A percentile compares a stretch with the other conserved stretches of the same genome.
Evolutionary conservation across 2,113 vertebrate species (phyloP).

Genomic region (Synchiropus splendidus): DNA sequence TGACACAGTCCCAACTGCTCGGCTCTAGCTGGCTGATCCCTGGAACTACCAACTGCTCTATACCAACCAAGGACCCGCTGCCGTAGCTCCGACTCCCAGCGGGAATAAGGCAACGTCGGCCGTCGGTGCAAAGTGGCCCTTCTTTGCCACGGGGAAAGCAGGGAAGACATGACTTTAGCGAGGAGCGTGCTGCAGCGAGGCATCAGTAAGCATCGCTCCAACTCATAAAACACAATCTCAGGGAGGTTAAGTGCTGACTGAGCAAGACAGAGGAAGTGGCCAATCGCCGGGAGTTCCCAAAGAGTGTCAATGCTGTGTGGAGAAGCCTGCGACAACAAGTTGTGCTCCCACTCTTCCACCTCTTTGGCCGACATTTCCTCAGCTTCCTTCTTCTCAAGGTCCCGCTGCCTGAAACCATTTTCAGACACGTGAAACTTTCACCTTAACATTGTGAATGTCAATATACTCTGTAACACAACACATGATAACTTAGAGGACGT

Average conservation of each 20-base stretch:
- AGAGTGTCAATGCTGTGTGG: constrained; percentile 78
- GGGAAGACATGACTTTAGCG: constrained; percentile 93
- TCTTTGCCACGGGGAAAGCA: constrained; percentile 80
- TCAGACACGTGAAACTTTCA: too few species aligned
- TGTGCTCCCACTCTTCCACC: constrained; percentile 90
- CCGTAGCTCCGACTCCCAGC: constrained; percentile 88
- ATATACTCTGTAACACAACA: not conserved
- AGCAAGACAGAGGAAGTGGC: constrained; percentile 95
- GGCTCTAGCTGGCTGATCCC: constrained; percentile 73
- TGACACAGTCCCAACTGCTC: constrained; percentile 85
- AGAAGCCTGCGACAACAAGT: constrained; percentile 76
- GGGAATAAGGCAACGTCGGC: constrained; percentile 79
- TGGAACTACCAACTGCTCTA: constrained; percentile 70
- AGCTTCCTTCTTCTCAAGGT: constrained; percentile 89
- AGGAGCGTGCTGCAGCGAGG: constrained; percentile 89
- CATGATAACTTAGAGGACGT: too few species aligned
- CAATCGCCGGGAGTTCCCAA: constrained; percentile 97
- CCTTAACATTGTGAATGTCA: constrained; percentile 5
- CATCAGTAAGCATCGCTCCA: constrained; percentile 95
- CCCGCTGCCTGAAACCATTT: constrained; percentile 82
- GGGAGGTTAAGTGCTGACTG: constrained; percentile 91
- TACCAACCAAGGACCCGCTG: constrained; percentile 88
- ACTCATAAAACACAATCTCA: constrained; percentile 93
- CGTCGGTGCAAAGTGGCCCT: constrained; percentile 80
- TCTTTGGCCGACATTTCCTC: constrained; percentile 92